Percentiles rank a stretch among this genome's conserved stretches.
Conservation (phyloP, 92 coral and sea anemone species). For the Zoanthus sansibaricus region DNA sequence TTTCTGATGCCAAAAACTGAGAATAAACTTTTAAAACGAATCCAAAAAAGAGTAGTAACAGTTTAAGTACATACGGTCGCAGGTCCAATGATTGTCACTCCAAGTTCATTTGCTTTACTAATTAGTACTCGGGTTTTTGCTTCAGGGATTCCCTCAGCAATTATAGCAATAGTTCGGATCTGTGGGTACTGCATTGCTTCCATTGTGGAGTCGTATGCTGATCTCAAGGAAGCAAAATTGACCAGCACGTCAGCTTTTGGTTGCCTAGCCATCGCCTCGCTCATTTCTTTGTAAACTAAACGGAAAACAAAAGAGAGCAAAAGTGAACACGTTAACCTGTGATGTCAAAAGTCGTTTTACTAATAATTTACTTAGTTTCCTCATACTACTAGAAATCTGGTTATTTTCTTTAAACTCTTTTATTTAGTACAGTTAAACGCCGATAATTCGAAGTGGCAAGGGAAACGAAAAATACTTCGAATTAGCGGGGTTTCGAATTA, state of each 20-base stretch:
- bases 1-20: too few relatives aligned
- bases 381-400: too few relatives aligned
- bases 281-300: slow-evolving; percentile 94
- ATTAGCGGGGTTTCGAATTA: too few relatives aligned
- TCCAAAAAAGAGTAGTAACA: too few relatives aligned
- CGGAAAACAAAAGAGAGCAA: background rate
- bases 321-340: background rate
- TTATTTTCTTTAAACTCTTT: too few relatives aligned
- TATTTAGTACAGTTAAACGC: too few relatives aligned
- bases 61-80: slow-evolving; percentile 81
- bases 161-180: slow-evolving; percentile 96
- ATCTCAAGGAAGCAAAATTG: slow-evolving; percentile 95
- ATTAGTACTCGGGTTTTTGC: slow-evolving; percentile 91
- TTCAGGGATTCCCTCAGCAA: slow-evolving; percentile 99
- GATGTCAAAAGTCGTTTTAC: too few relatives aligned
- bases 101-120: slow-evolving; percentile 82
- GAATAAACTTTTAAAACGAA: too few relatives aligned
- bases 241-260: slow-evolving; percentile 92
- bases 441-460: too few relatives aligned
- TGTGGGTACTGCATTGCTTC: slow-evolving; percentile 93
- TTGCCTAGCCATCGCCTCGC: slow-evolving; percentile 94
- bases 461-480: too few relatives aligned
- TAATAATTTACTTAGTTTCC: too few relatives aligned
- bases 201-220: slow-evolving; percentile 93
- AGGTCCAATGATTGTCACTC: slow-evolving; percentile 90